These are phyloP conservation scores for Ditylenchus dipsaci DNA, from an alignment of 1,140 invertebrate genomes.

Conservation along the genomic window DNA sequence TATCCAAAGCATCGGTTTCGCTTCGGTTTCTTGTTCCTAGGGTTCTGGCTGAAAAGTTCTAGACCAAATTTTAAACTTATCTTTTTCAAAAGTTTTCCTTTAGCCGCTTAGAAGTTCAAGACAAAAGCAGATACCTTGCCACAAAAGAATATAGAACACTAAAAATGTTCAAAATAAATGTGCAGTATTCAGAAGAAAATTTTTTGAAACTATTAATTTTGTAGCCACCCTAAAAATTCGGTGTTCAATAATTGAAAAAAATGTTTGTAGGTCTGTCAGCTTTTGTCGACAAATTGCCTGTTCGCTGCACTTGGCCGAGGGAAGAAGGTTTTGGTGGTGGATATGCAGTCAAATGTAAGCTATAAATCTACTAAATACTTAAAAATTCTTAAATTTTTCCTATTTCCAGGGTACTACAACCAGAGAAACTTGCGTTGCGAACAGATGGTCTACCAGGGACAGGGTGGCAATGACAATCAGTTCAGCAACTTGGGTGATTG, in stretches of 20 bases:
- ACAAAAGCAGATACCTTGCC: too few species aligned
- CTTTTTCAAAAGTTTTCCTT: too few species aligned
- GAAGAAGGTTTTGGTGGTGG: constrained; percentile 28
- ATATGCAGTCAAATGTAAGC: constrained; percentile 18
- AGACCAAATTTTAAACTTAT: too few species aligned
- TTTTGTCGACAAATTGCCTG: constrained; percentile 3
- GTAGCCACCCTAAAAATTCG: background rate
- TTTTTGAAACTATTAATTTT: background rate
- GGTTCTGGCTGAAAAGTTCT: too few species aligned
- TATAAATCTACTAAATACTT: constrained; percentile 9
- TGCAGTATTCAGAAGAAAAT: too few species aligned
- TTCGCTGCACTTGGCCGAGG: constrained; percentile 8
- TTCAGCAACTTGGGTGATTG: constrained; percentile 23
- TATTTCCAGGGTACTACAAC: background rate
- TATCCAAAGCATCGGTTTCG: too few species aligned
- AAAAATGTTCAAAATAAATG: too few species aligned
- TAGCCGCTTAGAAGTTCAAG: too few species aligned
- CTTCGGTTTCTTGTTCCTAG: too few species aligned
- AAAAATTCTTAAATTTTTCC: background rate
- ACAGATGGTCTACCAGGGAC: constrained; percentile 28
- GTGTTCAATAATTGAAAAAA: background rate
- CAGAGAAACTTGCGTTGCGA: constrained; percentile 14
- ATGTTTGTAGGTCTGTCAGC: background rate
- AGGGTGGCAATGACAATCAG: constrained; percentile 34
- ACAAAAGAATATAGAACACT: too few species aligned